Evolutionary conservation across 2,888 invertebrate species (phyloP), one percentile per base, ranked within the genome.

Genomic region (Proisotoma minuta): DNA sequence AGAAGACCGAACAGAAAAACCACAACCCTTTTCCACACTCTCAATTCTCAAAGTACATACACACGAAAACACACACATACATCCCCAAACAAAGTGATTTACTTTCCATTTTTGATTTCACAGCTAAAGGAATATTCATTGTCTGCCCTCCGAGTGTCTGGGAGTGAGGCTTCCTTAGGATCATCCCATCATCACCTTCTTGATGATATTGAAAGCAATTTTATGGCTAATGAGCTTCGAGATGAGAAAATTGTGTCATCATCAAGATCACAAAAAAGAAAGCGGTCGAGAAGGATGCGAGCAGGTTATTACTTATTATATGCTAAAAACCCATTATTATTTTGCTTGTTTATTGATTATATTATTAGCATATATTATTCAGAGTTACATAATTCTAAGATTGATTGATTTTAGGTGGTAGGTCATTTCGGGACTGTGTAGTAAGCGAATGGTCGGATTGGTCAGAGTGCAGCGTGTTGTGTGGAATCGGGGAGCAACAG

Each of bases 1-100:
- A 73, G 78, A 79, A 2, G 75, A 79, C 56, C 52, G 64, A n/a
- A 63, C 75, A 66, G 73, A 75, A 18, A 75, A 75, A 62, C 76
- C 80, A 54, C 80, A 80, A 27, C 74, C 77, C 15, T 76, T 81
- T 20, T 81, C 78, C 8, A 76, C 76, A 50, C 77, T 80, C 56
- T 76, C 76, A 10, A 75, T 80, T 60, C 72, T 76, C 54, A 78
- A 78, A 75, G 76, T 78, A 57, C 68, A 66, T 68, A 60, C n/a
- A n/a, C n/a, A n/a, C n/a, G n/a, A n/a, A n/a, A n/a, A n/a, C n/a
- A n/a, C n/a, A n/a, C n/a, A n/a, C n/a, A n/a, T 12, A n/a, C 18
- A n/a, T 5, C 5, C 15, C 5, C 20, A 18, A 43, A 34, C 4
- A 43, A 18, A 12, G 18, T n/a, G 20, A 43, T 18, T 5, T 43